Evolutionary conservation across 2,888 invertebrate genomes (phyloP), one percentile per base, ranked within the genome.

Genomic region (Hermodice carunculata): DNA sequence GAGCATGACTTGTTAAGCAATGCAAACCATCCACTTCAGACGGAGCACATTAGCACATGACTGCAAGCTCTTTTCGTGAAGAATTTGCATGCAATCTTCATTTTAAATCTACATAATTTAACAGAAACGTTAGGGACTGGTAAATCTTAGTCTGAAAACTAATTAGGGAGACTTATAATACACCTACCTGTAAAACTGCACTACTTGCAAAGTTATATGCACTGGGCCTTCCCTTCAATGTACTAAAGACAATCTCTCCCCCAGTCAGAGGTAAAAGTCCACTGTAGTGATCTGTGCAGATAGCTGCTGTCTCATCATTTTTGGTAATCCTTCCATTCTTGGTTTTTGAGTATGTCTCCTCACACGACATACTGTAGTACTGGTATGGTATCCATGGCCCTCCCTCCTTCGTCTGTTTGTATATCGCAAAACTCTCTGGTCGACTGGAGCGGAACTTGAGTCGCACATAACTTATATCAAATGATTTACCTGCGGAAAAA

Each of bases 251-350:
- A 5, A 98, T 95, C n/a, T 51, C 65, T 62, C 60, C 60, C 19
- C 95, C 96, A 2, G 94, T 92, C 66, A 98, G 87, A 0, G 98
- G 98, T 0, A 97, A 96, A 74, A 99, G 97, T 81, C 98, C 98
- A 3, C 97, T 97, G 87, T 94, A 98, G 83, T 98, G 98, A 69
- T 95, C 94, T n/a, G 95, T 96, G 84, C 99, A 99, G n/a, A 98
- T 90, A 0, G 98, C 96, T 66, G 93, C 90, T 0, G 95, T 95
- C 85, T 98, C 98, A 48, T 91, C 90, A 31, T 92, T 92, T 0
- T 92, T 92, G 3, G 91, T 88, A 59, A 92, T 91, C 31, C 91
- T 81, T 19, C 34, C 57, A 5, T 51, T 8, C 40, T 51, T 60
- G 5, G 26, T 8, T 14, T 29, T 6, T 11, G 11, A 37, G 84